Conservation (phyloP, 1,140 invertebrate genomes). For the Ptiloglossa arizonensis region DNA sequence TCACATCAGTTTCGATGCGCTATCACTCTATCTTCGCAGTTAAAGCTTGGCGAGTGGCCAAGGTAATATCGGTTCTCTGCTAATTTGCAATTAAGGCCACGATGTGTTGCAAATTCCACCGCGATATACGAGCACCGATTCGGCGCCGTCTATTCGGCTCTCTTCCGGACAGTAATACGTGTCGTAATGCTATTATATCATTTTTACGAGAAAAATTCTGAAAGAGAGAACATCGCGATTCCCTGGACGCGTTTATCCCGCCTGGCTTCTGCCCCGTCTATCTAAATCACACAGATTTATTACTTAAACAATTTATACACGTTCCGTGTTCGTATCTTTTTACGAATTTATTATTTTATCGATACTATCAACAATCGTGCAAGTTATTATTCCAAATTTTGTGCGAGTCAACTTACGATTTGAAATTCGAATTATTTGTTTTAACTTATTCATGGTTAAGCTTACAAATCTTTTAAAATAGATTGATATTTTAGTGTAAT, state of each 20-base stretch:
- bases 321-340: neutral
- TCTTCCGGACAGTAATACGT: slow-evolving; percentile 1
- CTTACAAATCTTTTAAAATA: too few species aligned
- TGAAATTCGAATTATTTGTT: too few species aligned
- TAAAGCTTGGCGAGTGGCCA: slow-evolving; percentile 46
- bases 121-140: slow-evolving; percentile 29
- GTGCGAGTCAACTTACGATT: too few species aligned
- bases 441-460: too few species aligned
- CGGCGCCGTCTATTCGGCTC: neutral
- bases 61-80: slow-evolving; percentile 52
- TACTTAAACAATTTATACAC: neutral
- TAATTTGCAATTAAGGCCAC: slow-evolving; percentile 64
- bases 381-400: too few species aligned
- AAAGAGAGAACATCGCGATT: neutral
- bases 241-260: too few species aligned
- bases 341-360: too few species aligned
- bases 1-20: neutral
- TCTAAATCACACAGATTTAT: neutral
- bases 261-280: neutral
- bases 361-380: too few species aligned
- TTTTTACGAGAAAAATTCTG: slow-evolving; percentile 3
- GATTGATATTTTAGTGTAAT: too few species aligned
- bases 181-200: slow-evolving; percentile 2
- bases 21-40: slow-evolving; percentile 19
- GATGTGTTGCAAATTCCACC: slow-evolving; percentile 55